Percentiles rank a stretch among this genome's conserved stretches.
Conservation (phyloP, 1,140 invertebrate genomes). For the Holcopasites calliopsidis region DNA sequence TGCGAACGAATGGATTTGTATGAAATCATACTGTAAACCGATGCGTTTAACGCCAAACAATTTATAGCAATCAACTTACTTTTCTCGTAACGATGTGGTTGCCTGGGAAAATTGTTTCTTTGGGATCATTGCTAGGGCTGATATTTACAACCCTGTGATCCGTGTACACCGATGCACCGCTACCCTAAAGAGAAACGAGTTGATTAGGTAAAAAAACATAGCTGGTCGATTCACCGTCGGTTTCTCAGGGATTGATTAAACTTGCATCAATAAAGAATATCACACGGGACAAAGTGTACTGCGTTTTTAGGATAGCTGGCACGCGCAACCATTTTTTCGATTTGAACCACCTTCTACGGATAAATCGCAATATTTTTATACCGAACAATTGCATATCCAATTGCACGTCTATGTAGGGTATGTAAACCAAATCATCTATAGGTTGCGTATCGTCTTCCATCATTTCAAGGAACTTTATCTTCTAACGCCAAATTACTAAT, state of each 20-base stretch:
- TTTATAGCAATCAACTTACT: conserved; percentile 63
- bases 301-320: not conserved
- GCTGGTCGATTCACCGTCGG: not conserved
- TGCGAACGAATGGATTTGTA: conserved; percentile 60
- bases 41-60: no score
- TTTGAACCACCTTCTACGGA: conserved; percentile 1
- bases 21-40: not conserved
- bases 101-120: conserved; percentile 72
- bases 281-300: not conserved
- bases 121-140: conserved; percentile 76
- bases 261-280: conserved; percentile 32
- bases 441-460: not conserved
- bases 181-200: conserved; percentile 77
- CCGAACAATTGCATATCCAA: not conserved
- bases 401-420: not conserved
- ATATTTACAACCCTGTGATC: conserved; percentile 82
- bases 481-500: not conserved
- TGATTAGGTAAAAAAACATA: not conserved
- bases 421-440: conserved; percentile 15
- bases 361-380: not conserved
- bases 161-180: conserved; percentile 79
- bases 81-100: conserved; percentile 85
- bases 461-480: not conserved
- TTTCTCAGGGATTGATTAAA: not conserved
- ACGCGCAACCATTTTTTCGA: not conserved